Evolutionary conservation across 2,113 vertebrate species (phyloP).

Genomic region (rabbit (Oryctolagus cuniculus)): DNA sequence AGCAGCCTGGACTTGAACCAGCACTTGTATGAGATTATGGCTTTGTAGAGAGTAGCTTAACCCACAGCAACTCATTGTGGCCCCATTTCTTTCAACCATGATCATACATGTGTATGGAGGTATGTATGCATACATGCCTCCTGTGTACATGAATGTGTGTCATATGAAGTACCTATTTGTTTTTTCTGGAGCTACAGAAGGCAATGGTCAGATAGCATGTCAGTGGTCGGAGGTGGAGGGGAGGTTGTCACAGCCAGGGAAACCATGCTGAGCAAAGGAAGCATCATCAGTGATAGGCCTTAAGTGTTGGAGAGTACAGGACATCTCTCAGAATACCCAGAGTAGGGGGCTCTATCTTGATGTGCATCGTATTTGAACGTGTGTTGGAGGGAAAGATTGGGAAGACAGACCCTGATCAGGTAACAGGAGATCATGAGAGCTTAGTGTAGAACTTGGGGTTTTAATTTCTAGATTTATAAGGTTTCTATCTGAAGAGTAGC

Average conservation of each 20-base stretch:
- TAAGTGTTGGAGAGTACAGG: neutral
- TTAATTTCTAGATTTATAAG: neutral
- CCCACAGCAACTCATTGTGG: too few relatives aligned
- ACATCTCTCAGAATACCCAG: neutral
- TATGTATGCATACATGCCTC: too few relatives aligned
- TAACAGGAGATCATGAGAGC: neutral
- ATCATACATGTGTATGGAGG: too few relatives aligned
- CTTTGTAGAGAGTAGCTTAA: too few relatives aligned
- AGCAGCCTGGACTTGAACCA: too few relatives aligned
- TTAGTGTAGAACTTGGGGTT: neutral
- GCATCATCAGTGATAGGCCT: neutral
- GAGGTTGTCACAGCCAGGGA: neutral
- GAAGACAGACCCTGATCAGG: neutral
- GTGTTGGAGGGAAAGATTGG: neutral
- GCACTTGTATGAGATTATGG: too few relatives aligned
- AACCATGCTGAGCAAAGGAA: constrained; percentile 22
- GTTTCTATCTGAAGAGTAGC: neutral
- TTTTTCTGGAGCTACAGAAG: neutral
- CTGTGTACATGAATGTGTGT: neutral
- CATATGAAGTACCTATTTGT: too few relatives aligned
- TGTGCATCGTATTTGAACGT: neutral
- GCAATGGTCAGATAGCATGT: neutral
- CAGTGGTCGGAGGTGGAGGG: neutral
- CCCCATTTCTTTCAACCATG: too few relatives aligned
- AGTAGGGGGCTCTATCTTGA: neutral